phyloP scores from a whole-genome alignment of 2,797 vertebrate species.

The Peromyscus eremicus region DNA sequence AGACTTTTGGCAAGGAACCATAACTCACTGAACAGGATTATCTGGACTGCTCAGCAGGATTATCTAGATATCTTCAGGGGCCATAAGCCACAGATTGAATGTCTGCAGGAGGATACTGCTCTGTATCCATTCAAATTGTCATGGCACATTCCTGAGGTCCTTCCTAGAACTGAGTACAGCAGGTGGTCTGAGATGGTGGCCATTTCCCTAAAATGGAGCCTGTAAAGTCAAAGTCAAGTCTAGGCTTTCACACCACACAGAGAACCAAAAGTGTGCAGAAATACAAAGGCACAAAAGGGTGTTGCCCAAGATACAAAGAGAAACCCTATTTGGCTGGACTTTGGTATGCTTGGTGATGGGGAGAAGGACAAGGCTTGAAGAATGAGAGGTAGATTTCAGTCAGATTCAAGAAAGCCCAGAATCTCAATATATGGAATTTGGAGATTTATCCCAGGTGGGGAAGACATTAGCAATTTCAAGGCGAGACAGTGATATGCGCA shows the following conservation, averaged over 20 bases:
- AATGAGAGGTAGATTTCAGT: not conserved
- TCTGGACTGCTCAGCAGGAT: too few species aligned
- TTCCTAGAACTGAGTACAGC: too few species aligned
- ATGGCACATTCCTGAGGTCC: too few species aligned
- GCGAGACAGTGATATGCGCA: not conserved
- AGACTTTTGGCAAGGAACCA: too few species aligned
- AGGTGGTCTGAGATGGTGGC: too few species aligned
- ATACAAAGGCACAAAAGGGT: not conserved
- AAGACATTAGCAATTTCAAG: constrained; percentile 59
- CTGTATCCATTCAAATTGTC: too few species aligned
- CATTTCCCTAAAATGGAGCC: too few species aligned
- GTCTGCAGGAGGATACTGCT: too few species aligned
- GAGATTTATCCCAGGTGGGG: not conserved
- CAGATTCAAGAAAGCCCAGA: not conserved
- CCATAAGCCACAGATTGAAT: too few species aligned
- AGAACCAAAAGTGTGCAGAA: not conserved
- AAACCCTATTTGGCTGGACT: not conserved
- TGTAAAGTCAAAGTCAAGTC: too few species aligned
- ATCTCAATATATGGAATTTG: not conserved
- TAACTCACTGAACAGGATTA: too few species aligned
- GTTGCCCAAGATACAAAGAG: not conserved
- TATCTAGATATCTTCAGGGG: too few species aligned
- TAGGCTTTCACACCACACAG: not conserved
- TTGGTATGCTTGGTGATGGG: fast-evolving
- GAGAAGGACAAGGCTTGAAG: not conserved